Conservation (phyloP, 2,888 invertebrate species). For the Chrysina gloriosa region DNA sequence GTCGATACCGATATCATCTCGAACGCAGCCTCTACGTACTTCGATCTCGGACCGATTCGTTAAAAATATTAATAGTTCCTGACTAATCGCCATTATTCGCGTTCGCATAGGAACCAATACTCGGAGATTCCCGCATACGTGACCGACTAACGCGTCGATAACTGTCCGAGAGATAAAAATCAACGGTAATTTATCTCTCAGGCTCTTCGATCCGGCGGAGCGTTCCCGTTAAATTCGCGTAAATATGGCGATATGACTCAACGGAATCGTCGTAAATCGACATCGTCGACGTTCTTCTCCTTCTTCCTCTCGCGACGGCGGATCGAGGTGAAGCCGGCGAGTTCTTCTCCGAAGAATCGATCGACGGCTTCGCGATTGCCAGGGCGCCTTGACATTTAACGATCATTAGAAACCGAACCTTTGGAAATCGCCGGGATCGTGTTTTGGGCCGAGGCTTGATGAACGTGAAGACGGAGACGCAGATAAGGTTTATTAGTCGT, state of each 20-base stretch:
- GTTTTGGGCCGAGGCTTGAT: slow-evolving; percentile 41
- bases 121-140: too few relatives aligned
- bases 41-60: too few relatives aligned
- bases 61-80: too few relatives aligned
- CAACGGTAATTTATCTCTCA: too few relatives aligned
- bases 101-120: too few relatives aligned
- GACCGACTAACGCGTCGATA: too few relatives aligned
- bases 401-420: slow-evolving; percentile 53
- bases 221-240: slow-evolving; percentile 9
- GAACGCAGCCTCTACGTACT: too few relatives aligned
- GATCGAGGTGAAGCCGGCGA: neutral
- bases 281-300: neutral
- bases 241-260: slow-evolving; percentile 18
- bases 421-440: slow-evolving; percentile 51
- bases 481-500: slow-evolving; percentile 46
- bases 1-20: too few relatives aligned
- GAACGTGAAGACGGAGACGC: neutral
- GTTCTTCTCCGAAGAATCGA: neutral
- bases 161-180: too few relatives aligned
- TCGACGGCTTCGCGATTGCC: neutral
- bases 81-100: too few relatives aligned
- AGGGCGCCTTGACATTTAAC: slow-evolving; percentile 58
- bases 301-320: slow-evolving; percentile 2
- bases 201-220: too few relatives aligned
- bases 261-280: slow-evolving; percentile 9